These are phyloP conservation scores for Lissocephala sabroskyi DNA, from an alignment of 2,888 invertebrate species.

Conservation along the genomic window DNA sequence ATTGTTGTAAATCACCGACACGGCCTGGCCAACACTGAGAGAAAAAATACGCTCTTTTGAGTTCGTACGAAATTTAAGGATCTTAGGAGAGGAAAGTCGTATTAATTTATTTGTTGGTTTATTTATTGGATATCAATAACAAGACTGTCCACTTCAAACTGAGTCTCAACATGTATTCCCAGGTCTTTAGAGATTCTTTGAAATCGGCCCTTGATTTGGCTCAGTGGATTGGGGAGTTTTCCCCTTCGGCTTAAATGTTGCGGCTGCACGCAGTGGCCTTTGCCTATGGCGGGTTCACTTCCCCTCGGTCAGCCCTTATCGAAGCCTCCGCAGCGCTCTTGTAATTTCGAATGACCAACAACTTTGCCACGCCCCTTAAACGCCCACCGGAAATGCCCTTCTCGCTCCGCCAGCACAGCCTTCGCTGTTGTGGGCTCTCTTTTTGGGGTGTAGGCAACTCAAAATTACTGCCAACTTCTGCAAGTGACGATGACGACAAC, in stretches of 20 bases:
- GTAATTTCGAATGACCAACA: too few relatives aligned
- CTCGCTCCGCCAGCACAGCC: conserved; percentile 7
- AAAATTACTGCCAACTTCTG: conserved; percentile 60
- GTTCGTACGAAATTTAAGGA: too few relatives aligned
- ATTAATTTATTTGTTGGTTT: too few relatives aligned
- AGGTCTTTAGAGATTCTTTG: background rate
- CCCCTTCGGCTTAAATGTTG: conserved; percentile 32
- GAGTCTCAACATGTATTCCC: too few relatives aligned
- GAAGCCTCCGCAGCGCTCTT: background rate
- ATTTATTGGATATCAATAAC: too few relatives aligned
- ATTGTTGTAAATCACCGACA: conserved; percentile 62
- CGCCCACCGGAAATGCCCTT: background rate
- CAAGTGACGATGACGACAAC: conserved; percentile 45
- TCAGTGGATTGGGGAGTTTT: conserved; percentile 14
- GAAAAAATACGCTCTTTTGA: background rate
- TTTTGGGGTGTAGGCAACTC: conserved; percentile 25
- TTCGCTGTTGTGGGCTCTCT: conserved; percentile 10
- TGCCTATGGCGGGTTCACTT: background rate
- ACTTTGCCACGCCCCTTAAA: background rate
- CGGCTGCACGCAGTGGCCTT: conserved; percentile 45
- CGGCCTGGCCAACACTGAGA: conserved; percentile 25
- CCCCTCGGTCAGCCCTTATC: background rate
- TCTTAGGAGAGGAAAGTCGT: too few relatives aligned
- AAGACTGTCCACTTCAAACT: too few relatives aligned
- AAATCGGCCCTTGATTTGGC: background rate